Evolutionary conservation across 2,797 vertebrate species (phyloP), one percentile per base, ranked within the genome.

Genomic region (Malurus leucopterus): DNA sequence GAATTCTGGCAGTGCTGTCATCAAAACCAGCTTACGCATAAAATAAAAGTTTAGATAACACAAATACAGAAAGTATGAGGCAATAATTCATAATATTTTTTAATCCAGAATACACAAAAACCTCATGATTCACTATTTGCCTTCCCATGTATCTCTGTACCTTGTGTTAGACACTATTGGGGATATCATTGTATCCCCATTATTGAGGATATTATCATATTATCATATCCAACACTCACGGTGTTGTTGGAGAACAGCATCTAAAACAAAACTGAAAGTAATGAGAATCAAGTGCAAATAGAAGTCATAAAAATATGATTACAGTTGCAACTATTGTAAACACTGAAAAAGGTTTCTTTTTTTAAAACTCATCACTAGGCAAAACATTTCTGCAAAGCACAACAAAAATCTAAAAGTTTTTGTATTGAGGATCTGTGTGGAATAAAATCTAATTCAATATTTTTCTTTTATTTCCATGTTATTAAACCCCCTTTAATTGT

Each of bases 401-500:
- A 67, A 34, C 5, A 47, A 61, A n/a, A 18, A 12, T 13, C 10
- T 84, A 15, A 34, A 61, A 74, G 14, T 30, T 47, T 29, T 32
- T 84, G 10, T 40, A 17, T 32, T 76, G 55, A 36, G 77, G 10
- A 75, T 73, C 9, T 53, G 2, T 40, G 16, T 76, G 29, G 23
- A 79, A 61, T 63, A 68, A 79, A 81, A 69, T 50, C 14, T 63
- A 67, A 73, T 44, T 3, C 6, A 64, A 51, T 26, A 3, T 27
- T 71, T 86, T 80, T 18, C 1, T 15, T 73, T 73, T 36, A 13
- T 82, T 91, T 84, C 30, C 43, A 11, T 57, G 27, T 34, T 36
- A 54, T 61, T 70, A 36, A 83, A 87, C 49, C 22, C 20, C 6
- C 53, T 88, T 80, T 81, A 62, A 94, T 95, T 88, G 46, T 84